Percentiles rank a stretch among this genome's conserved stretches.
phyloP scores from a whole-genome alignment of 2,113 vertebrate genomes.

The Otolemur garnettii region DNA sequence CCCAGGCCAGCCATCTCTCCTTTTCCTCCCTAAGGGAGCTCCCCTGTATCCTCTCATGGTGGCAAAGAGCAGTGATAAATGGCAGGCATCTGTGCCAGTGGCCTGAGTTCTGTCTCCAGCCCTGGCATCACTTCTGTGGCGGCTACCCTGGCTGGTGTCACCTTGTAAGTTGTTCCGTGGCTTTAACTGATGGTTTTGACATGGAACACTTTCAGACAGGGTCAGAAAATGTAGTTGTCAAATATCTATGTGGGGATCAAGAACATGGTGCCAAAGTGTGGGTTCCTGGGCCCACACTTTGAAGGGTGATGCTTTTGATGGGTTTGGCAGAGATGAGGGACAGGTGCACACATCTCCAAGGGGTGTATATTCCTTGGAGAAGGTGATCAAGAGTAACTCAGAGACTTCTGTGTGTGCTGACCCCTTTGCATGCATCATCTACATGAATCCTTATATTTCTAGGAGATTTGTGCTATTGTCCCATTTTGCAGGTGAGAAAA shows the following conservation, averaged over 20 bases:
- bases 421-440: background rate
- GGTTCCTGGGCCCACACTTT: background rate
- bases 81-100: background rate
- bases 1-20: background rate
- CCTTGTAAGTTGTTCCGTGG: background rate
- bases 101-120: background rate
- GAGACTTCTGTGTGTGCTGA: background rate
- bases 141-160: constrained; percentile 51
- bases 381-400: background rate
- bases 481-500: constrained; percentile 22
- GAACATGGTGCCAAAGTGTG: background rate
- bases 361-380: background rate
- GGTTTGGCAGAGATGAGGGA: background rate
- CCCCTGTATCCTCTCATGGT: background rate
- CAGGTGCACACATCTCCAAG: background rate
- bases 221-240: background rate
- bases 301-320: background rate
- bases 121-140: background rate
- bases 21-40: background rate
- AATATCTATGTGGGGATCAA: background rate
- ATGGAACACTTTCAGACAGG: background rate
- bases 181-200: constrained; percentile 8
- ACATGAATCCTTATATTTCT: background rate
- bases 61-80: background rate
- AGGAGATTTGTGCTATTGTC: background rate